Conservation (phyloP, 1,140 invertebrate species). For the Tenebrio molitor region DNA sequence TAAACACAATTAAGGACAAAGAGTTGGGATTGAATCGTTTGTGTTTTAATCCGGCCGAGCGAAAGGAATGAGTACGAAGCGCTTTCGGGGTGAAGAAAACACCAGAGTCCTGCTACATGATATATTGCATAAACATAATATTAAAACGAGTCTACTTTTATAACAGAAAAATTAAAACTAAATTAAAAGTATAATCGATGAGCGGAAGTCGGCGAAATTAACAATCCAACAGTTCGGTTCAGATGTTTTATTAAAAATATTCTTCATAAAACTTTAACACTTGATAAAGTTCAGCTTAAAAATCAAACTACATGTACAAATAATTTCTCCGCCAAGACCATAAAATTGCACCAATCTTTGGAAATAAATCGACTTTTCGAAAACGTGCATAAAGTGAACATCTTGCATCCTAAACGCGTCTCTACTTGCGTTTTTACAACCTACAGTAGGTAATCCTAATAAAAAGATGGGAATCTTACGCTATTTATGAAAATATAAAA, state of each 20-base stretch:
- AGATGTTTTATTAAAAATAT: conserved; percentile 37
- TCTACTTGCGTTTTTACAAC: conserved; percentile 12
- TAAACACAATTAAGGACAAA: too few species aligned
- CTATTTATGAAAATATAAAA: conserved; percentile 55
- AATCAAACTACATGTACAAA: neutral
- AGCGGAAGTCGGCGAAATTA: conserved; percentile 23
- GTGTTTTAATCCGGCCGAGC: too few species aligned
- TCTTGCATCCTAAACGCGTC: neutral
- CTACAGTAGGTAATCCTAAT: neutral
- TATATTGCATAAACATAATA: conserved; percentile 36
- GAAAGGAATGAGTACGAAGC: too few species aligned
- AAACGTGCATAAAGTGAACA: conserved; percentile 13
- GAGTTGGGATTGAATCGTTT: too few species aligned
- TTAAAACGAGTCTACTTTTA: conserved; percentile 28
- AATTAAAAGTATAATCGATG: conserved; percentile 18
- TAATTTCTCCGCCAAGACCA: conserved; percentile 2
- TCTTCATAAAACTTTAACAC: conserved; percentile 14
- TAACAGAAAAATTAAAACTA: conserved; percentile 32
- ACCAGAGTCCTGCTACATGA: neutral
- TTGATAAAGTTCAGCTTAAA: conserved; percentile 8
- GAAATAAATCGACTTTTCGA: conserved; percentile 9
- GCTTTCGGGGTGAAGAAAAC: neutral
- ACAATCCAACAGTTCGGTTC: conserved; percentile 24
- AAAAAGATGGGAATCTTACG: conserved; percentile 31
- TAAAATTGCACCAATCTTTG: conserved; percentile 49